Evolutionary conservation across 2,113 vertebrate genomes (phyloP).

Genomic region (Cettia cetti): DNA sequence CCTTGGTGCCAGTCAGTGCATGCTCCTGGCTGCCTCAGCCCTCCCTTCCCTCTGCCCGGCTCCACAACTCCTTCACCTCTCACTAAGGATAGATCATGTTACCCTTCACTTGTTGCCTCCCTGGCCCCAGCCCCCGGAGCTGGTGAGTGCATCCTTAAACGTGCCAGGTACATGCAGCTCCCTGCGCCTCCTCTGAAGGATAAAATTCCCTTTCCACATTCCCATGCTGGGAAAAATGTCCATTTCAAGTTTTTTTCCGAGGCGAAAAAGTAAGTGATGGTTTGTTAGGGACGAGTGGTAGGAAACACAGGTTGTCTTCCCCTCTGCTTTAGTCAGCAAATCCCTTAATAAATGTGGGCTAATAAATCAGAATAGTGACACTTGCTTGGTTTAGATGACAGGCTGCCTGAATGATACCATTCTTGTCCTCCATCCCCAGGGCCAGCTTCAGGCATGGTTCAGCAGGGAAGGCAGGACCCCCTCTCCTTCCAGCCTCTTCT

Average conservation of each 20-base stretch:
- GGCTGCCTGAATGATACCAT: neutral
- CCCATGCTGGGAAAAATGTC: neutral
- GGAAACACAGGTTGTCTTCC: neutral
- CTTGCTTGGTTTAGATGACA: neutral
- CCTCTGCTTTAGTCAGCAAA: neutral
- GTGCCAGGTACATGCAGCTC: constrained; percentile 40
- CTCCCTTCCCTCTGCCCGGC: neutral
- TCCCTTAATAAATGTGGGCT: neutral
- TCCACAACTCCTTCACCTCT: constrained; percentile 7
- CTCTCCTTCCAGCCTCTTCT: neutral
- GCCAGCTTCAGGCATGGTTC: neutral
- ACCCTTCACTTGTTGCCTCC: neutral
- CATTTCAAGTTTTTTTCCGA: neutral
- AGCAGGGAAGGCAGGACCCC: neutral
- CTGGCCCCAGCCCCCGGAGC: neutral
- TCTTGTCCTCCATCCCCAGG: neutral
- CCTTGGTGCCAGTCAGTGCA: constrained; percentile 52
- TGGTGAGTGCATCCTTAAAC: neutral
- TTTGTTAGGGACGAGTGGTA: neutral
- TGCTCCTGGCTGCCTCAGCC: constrained; percentile 26
- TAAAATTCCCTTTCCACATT: neutral
- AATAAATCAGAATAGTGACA: neutral
- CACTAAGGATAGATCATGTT: constrained; percentile 40
- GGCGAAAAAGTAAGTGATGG: neutral
- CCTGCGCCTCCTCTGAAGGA: neutral